These are phyloP conservation scores for Choristoneura fumiferana DNA, from an alignment of 1,140 invertebrate genomes.

Conservation along the genomic window DNA sequence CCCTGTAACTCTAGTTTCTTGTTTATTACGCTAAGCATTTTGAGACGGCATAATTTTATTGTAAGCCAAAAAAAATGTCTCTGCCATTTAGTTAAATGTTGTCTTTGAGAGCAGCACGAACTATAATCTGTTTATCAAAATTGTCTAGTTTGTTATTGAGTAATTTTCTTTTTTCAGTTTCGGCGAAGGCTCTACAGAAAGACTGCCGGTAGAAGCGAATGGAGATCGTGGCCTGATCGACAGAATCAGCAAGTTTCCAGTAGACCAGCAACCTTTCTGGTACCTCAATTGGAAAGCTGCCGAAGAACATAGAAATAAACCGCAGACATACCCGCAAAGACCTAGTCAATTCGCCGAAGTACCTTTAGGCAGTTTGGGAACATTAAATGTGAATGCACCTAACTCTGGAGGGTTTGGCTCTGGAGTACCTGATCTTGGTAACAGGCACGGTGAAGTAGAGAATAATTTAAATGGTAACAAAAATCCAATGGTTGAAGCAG, in stretches of 20 bases:
- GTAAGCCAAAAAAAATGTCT: too few relatives aligned
- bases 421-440: neutral
- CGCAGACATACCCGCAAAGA: conserved; percentile 55
- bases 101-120: too few relatives aligned
- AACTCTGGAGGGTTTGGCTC: neutral
- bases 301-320: conserved; percentile 51
- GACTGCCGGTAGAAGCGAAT: conserved; percentile 65
- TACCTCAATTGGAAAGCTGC: conserved; percentile 72
- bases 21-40: too few relatives aligned
- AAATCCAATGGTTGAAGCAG: too few relatives aligned
- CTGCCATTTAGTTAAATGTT: too few relatives aligned
- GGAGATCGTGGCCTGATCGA: conserved; percentile 72
- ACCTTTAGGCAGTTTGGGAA: neutral
- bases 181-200: conserved; percentile 45
- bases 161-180: conserved; percentile 46
- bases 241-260: conserved; percentile 68
- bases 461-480: neutral
- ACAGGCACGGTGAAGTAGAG: neutral
- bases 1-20: too few relatives aligned
- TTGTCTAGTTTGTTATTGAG: too few relatives aligned
- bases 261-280: conserved; percentile 79
- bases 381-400: neutral
- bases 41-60: too few relatives aligned
- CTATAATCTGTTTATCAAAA: too few relatives aligned
- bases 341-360: conserved; percentile 44